Evolutionary conservation across 1,140 invertebrate species (phyloP), one percentile per base, ranked within the genome.

Genomic region (Cryptotermes secundus): DNA sequence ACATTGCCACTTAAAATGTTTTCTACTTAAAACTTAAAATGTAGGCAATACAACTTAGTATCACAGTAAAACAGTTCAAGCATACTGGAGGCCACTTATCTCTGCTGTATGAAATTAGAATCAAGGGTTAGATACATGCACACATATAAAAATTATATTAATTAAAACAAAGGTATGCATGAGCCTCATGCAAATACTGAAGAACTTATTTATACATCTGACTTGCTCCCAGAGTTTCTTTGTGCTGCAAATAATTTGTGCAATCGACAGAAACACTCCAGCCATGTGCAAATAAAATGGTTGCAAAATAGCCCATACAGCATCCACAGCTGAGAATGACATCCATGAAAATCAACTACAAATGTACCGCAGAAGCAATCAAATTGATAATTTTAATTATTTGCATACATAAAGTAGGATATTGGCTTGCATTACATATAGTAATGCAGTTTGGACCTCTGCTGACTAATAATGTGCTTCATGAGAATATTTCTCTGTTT

Each of bases 21-120:
- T 14, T 72, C 1, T 72, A 72, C n/a, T 72, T 72, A 10, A 72
- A 72, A 31, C n/a, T 72, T 72, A 72, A 72, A 72, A 72, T 72
- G n/a, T 72, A 72, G 59, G 59, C n/a, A 72, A 72, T 14, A 72
- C 26, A 72, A 72, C 9, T 26, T 31, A n/a, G 26, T 72, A 31
- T 72, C 59, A 72, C 59, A 72, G 59, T 72, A 72, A 72, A n/a
- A 72, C 16, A 72, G 6, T 72, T 72, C 26, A 72, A 72, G 59
- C 31, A 31, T n/a, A 72, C 26, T n/a, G 26, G 59, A n/a, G 59
- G 59, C 59, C 59, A 72, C 31, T 72, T n/a, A 72, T n/a, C 59
- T 72, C 31, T 72, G 59, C 59, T 26, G 14, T 72, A 72, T 31
- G 26, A 72, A 72, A n/a, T 72, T 72, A 72, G 31, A 49, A 72